Conservation (phyloP, 37 sponge, comb jelly and placozoan species). For the Halichondria panicea region DNA sequence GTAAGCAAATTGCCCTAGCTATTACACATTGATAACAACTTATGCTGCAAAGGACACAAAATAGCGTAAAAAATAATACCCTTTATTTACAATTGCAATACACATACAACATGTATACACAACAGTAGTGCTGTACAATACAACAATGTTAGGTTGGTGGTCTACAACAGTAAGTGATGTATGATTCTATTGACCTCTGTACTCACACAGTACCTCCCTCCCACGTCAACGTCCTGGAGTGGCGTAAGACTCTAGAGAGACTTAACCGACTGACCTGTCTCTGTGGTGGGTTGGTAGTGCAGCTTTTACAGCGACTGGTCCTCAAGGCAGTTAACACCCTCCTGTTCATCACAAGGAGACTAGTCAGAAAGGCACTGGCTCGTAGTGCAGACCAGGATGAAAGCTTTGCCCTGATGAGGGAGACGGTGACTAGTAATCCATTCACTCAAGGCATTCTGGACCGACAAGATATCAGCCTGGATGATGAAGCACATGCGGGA, state of each 20-base stretch:
- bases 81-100: too few relatives aligned
- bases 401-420: slow-evolving; percentile 13
- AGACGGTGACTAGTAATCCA: slow-evolving; percentile 5
- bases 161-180: too few relatives aligned
- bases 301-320: slow-evolving; percentile 34
- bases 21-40: too few relatives aligned
- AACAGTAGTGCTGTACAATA: too few relatives aligned
- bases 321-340: slow-evolving; percentile 13
- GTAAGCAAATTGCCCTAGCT: too few relatives aligned
- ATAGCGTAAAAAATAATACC: too few relatives aligned
- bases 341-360: slow-evolving; percentile 1
- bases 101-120: too few relatives aligned
- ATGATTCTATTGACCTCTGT: too few relatives aligned
- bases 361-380: neutral
- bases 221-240: slow-evolving; percentile 16
- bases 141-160: too few relatives aligned
- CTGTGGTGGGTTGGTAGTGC: slow-evolving; percentile 13
- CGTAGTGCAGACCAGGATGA: neutral
- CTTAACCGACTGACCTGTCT: slow-evolving; percentile 20
- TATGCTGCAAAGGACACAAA: too few relatives aligned
- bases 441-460: slow-evolving; percentile 11
- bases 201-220: slow-evolving; percentile 13
- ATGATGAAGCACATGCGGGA: slow-evolving; percentile 1
- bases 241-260: slow-evolving; percentile 10
- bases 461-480: neutral